phyloP scores from a whole-genome alignment of 2,888 invertebrate genomes.

The Eudemis profundana region DNA sequence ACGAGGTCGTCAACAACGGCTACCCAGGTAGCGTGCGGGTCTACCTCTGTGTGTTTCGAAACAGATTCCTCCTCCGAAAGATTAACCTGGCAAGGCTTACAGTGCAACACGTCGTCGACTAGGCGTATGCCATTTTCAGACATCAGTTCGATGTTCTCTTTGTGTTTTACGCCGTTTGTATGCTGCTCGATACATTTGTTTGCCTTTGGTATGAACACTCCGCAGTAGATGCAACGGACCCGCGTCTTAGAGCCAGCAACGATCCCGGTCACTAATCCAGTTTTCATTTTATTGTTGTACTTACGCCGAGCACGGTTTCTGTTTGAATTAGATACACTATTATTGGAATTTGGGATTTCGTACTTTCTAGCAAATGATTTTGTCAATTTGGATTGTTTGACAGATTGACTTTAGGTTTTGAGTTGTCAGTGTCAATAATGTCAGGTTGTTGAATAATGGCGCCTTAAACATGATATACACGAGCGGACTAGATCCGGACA shows the following conservation, averaged over 20 bases:
- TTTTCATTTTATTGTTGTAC: conserved; percentile 62
- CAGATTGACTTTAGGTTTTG: neutral
- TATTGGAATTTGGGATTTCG: conserved; percentile 46
- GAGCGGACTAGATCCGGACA: conserved; percentile 6
- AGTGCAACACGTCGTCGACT: conserved; percentile 58
- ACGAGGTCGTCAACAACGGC: conserved; percentile 65
- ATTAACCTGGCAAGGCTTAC: conserved; percentile 63
- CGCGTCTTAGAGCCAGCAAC: conserved; percentile 67
- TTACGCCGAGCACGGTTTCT: conserved; percentile 33
- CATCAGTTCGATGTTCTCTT: conserved; percentile 67
- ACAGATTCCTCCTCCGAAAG: conserved; percentile 63
- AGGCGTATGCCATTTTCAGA: conserved; percentile 64
- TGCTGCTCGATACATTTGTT: conserved; percentile 73
- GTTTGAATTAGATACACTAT: conserved; percentile 26
- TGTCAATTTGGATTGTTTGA: conserved; percentile 38
- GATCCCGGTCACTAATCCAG: conserved; percentile 63
- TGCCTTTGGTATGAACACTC: conserved; percentile 69
- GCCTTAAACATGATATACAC: conserved; percentile 2
- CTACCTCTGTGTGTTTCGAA: conserved; percentile 60
- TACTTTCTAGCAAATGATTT: conserved; percentile 45
- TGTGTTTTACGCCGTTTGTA: conserved; percentile 67
- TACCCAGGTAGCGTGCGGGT: conserved; percentile 68
- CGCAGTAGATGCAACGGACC: conserved; percentile 71
- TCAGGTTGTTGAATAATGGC: conserved; percentile 20
- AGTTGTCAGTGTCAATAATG: conserved; percentile 8